phyloP scores from a whole-genome alignment of 2,888 invertebrate genomes.

The Synergus itoensis region DNA sequence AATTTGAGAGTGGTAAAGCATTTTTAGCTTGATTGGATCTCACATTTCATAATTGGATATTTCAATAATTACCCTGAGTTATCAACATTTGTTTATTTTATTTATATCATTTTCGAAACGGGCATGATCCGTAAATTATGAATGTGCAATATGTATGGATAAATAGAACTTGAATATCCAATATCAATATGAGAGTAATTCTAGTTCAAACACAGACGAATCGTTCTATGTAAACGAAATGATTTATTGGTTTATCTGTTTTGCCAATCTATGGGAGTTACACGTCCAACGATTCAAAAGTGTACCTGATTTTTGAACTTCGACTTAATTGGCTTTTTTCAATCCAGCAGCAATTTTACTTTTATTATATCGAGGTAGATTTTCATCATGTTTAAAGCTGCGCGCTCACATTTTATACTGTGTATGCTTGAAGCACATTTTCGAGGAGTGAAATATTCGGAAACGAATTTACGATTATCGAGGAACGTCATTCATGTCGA shows the following conservation, averaged over 20 bases:
- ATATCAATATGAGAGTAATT: slow-evolving; percentile 14
- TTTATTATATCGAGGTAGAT: too few species aligned
- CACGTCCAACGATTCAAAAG: neutral
- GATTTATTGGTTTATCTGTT: neutral
- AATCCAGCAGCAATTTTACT: too few species aligned
- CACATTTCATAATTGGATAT: neutral
- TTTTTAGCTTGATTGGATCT: neutral
- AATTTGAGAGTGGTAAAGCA: neutral
- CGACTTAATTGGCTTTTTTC: too few species aligned
- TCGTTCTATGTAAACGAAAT: slow-evolving; percentile 1
- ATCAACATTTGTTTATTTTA: neutral
- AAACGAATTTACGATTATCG: too few species aligned
- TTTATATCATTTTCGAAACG: neutral
- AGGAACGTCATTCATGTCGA: neutral
- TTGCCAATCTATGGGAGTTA: neutral
- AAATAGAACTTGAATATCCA: slow-evolving; percentile 12
- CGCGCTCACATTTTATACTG: too few species aligned
- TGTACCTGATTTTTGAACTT: too few species aligned
- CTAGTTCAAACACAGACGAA: slow-evolving; percentile 1
- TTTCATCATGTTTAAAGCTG: too few species aligned
- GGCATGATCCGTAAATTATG: neutral
- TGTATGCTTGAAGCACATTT: too few species aligned
- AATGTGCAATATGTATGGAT: slow-evolving; percentile 3
- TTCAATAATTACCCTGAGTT: neutral
- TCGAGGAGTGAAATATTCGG: too few species aligned